A percentile compares a stretch with the other conserved stretches of the same genome.
These are phyloP conservation scores for Trichomalopsis sarcophagae DNA, from an alignment of 1,140 invertebrate genomes.

Conservation along the genomic window DNA sequence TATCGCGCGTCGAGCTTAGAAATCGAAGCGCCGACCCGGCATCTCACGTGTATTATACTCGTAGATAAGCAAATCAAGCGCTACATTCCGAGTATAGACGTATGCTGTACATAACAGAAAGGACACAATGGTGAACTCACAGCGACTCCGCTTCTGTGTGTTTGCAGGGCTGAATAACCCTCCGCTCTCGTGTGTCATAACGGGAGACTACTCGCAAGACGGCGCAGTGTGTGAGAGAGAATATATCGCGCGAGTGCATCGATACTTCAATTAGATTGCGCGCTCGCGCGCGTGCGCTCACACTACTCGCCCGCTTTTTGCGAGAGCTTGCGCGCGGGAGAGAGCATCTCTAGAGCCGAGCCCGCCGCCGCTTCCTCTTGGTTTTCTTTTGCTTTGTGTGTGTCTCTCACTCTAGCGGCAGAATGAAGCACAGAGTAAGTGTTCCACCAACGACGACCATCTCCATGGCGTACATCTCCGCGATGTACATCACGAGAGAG, in stretches of 20 bases:
- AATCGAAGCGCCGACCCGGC: not conserved
- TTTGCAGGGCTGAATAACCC: conserved; percentile 55
- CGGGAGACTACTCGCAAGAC: not conserved
- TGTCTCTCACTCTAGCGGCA: not conserved
- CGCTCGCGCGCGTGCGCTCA: not conserved
- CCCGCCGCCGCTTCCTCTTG: too few relatives aligned
- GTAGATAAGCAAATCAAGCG: conserved; percentile 1
- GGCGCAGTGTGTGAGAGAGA: not conserved
- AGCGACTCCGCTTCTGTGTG: not conserved
- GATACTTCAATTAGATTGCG: conserved; percentile 20
- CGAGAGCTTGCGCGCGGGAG: conserved; percentile 47
- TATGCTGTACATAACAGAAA: too few relatives aligned
- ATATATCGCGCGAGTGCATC: not conserved
- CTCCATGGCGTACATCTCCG: not conserved
- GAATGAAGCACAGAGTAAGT: conserved; percentile 60
- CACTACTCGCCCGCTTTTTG: conserved; percentile 10
- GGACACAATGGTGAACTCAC: too few relatives aligned
- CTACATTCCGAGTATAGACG: not conserved
- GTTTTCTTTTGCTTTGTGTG: conserved; percentile 53
- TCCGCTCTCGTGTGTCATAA: conserved; percentile 25
- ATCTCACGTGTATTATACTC: not conserved
- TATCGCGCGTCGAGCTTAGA: not conserved
- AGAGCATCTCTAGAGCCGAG: too few relatives aligned
- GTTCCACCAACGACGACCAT: conserved; percentile 19
- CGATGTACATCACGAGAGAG: not conserved